phyloP scores from a whole-genome alignment of 2,797 vertebrate genomes.

The Rachycentron canadum region DNA sequence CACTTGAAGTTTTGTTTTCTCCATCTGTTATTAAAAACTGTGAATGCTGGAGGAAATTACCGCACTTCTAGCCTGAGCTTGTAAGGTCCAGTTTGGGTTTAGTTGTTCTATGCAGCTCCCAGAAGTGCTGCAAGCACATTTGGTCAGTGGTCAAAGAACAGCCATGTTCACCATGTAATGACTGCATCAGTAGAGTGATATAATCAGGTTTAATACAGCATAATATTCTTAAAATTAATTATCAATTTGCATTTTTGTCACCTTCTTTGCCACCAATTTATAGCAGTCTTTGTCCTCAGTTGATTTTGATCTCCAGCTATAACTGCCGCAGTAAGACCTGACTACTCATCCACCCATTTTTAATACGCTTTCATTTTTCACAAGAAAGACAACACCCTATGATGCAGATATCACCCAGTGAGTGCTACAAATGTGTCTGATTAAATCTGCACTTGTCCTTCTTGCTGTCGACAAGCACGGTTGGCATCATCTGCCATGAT shows the following conservation, averaged over 20 bases:
- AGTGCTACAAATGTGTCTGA: slow-evolving; percentile 64
- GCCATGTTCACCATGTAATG: slow-evolving; percentile 19
- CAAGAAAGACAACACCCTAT: slow-evolving; percentile 58
- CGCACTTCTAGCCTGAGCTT: neutral
- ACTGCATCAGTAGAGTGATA: slow-evolving; percentile 28
- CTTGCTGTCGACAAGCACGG: slow-evolving; percentile 75
- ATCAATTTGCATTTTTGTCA: slow-evolving; percentile 26
- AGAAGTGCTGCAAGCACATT: neutral
- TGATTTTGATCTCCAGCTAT: slow-evolving; percentile 33
- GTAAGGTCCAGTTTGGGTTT: neutral
- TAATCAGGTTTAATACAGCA: slow-evolving; percentile 11
- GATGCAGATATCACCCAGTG: slow-evolving; percentile 64
- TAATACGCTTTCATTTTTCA: slow-evolving; percentile 56
- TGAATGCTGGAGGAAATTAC: neutral
- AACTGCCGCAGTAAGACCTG: slow-evolving; percentile 15
- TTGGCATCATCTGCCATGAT: slow-evolving; percentile 68
- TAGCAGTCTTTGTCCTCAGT: slow-evolving; percentile 28
- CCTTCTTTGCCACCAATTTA: neutral
- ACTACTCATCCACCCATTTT: slow-evolving; percentile 24
- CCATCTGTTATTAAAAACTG: slow-evolving; percentile 10
- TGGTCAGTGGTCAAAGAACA: neutral
- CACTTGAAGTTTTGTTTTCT: neutral
- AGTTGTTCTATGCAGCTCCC: neutral
- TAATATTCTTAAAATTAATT: slow-evolving; percentile 22
- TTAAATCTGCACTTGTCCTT: slow-evolving; percentile 71